Percentiles rank a stretch among this genome's conserved stretches.
phyloP scores from a whole-genome alignment of 2,113 vertebrate genomes.

The Chaetops frenatus region DNA sequence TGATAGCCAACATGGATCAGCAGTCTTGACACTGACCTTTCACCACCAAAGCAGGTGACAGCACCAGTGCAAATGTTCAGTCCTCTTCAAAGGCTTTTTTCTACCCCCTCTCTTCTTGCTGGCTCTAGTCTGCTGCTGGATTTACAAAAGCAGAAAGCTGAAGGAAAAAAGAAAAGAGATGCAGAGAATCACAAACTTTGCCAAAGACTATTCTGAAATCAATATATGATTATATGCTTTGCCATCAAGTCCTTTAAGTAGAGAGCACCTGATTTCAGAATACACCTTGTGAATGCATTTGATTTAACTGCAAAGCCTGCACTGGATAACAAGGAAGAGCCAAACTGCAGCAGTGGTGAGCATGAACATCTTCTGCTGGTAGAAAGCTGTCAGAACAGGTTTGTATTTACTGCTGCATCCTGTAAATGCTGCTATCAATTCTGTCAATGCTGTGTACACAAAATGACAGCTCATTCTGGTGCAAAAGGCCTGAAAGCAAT shows the following conservation, averaged over 20 bases:
- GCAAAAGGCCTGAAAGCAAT: neutral
- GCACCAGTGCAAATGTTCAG: neutral
- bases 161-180: neutral
- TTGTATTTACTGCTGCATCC: neutral
- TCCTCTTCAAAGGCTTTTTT: neutral
- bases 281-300: neutral
- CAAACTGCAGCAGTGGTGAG: neutral
- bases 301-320: neutral
- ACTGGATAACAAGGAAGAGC: neutral
- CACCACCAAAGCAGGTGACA: neutral
- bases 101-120: neutral
- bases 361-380: neutral
- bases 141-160: constrained; percentile 2
- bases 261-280: neutral
- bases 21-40: neutral
- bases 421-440: neutral
- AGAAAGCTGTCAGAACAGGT: neutral
- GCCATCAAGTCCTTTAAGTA: neutral
- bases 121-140: neutral
- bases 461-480: neutral
- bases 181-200: neutral
- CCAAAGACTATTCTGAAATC: neutral
- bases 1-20: neutral
- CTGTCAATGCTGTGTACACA: neutral
- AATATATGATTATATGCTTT: neutral